phyloP scores from a whole-genome alignment of 2,797 vertebrate species.

The Carapus acus region DNA sequence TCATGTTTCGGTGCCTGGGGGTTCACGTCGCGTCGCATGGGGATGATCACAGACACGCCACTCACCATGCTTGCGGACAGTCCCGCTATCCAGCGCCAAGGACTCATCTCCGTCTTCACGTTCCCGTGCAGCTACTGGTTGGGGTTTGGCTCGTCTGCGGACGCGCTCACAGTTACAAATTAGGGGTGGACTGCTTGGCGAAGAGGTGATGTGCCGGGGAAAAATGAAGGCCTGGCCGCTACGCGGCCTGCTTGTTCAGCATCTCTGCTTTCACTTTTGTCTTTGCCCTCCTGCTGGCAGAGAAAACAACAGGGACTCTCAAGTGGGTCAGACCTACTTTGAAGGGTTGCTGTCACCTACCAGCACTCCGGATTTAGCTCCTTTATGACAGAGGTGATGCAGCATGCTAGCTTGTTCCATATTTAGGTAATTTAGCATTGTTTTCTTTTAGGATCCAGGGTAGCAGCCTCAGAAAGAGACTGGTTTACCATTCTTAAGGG shows the following conservation, averaged over 20 bases:
- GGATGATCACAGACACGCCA: constrained; percentile 34
- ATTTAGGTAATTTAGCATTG: constrained; percentile 9
- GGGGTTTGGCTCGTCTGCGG: constrained; percentile 12
- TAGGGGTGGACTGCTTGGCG: no score
- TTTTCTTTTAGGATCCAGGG: no score
- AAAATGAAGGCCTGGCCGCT: constrained; percentile 26
- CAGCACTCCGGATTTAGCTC: constrained; percentile 33
- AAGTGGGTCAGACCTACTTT: constrained; percentile 37
- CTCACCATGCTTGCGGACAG: constrained; percentile 16
- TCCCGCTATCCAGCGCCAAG: constrained; percentile 23
- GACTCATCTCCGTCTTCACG: constrained; percentile 26
- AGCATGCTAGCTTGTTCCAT: constrained; percentile 14
- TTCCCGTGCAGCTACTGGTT: constrained; percentile 11
- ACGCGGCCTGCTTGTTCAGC: not conserved
- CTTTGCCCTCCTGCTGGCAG: constrained; percentile 19
- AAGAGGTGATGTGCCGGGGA: constrained; percentile 13
- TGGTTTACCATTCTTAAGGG: constrained; percentile 6
- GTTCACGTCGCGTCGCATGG: constrained; percentile 36
- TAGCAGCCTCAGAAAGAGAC: not conserved
- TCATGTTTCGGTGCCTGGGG: constrained; percentile 30
- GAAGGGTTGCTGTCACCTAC: constrained; percentile 21
- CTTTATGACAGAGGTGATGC: constrained; percentile 22
- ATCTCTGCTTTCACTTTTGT: constrained; percentile 19
- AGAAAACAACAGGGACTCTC: constrained; percentile 23
- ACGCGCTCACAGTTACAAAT: constrained; percentile 2